These are phyloP conservation scores for Liasis olivaceus DNA, from an alignment of 2,797 vertebrate genomes.

Conservation along the genomic window DNA sequence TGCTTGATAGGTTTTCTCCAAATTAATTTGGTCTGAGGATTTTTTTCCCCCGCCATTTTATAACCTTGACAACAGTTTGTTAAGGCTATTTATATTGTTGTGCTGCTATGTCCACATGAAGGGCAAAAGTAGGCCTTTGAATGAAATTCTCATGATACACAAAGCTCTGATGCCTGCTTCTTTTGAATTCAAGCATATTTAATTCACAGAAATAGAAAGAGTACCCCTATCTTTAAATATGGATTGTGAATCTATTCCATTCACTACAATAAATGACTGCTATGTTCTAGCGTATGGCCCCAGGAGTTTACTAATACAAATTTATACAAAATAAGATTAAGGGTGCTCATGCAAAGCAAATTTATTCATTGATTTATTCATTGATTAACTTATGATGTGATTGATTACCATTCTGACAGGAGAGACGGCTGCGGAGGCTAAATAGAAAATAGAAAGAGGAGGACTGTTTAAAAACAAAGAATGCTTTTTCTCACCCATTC, in stretches of 20 bases:
- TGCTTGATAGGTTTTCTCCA: background rate
- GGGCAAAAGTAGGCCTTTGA: background rate
- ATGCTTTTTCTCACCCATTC: background rate
- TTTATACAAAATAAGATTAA: slow-evolving; percentile 48
- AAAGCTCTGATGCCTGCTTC: background rate
- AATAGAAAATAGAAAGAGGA: slow-evolving; percentile 53
- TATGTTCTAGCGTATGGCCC: background rate
- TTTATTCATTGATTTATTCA: slow-evolving; percentile 54
- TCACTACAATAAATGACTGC: background rate
- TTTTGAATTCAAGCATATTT: background rate
- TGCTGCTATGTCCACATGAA: background rate
- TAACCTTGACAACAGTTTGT: background rate
- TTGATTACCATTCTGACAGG: slow-evolving; percentile 52
- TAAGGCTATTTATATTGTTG: background rate
- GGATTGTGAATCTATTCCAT: background rate
- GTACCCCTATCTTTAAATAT: background rate
- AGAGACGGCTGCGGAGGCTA: slow-evolving; percentile 42
- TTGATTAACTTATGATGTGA: slow-evolving; percentile 42
- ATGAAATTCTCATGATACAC: background rate
- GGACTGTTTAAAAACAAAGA: slow-evolving; percentile 1
- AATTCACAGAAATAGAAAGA: background rate
- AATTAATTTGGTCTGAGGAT: background rate
- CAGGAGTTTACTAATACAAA: background rate
- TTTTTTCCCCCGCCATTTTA: background rate
- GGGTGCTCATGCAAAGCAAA: slow-evolving; percentile 46